Base-by-base conservation (phyloP, 1,140 invertebrate species). In the Leptinotarsa undecemlineata region DNA sequence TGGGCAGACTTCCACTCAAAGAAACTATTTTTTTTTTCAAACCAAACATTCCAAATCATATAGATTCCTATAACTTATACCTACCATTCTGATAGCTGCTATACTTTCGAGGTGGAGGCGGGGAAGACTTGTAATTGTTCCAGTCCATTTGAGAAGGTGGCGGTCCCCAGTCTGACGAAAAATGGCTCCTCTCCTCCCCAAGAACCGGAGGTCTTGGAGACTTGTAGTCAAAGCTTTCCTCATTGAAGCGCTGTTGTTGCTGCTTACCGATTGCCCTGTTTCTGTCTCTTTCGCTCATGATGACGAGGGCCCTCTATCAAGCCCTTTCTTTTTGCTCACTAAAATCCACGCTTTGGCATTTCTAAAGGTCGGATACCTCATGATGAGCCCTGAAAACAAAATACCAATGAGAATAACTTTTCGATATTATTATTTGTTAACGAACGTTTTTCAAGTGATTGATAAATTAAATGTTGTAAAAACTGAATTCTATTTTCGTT, bases 181-280 rank as follows among this genome's bases (percentile, higher is more conserved):
- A 82, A 67, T 81, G 80, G 23, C 75, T 79, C 61, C 83, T 78
- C 72, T 85, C 84, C 76, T 85, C 81, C 48, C 84, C 84, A 20
- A 82, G 80, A n/a, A 84, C 81, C 14, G 83, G 82, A 33, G 84
- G 84, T 57, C 84, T 73, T 13, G 83, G 84, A 13, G 78, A 80
- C 33, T 78, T 84, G 60, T 81, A 74, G 71, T 85, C 80, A 71
- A 84, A 85, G 69, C 66, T 60, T 66, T 74, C 79, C 66, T 82
- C 81, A 79, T 81, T 74, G 77, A 75, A 75, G 74, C 78, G 73
- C 61, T 81, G 78, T 71, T 80, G 72, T 68, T 80, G 76, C 66
- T 79, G 76, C 20, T 48, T n/a, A 20, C 61, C 64, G 42, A 11
- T 15, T 19, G 71, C 51, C 67, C 63, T 73, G 3, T 51, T n/a